Conservation (phyloP, 2,113 vertebrate genomes). For the Oenanthe oenanthe region DNA sequence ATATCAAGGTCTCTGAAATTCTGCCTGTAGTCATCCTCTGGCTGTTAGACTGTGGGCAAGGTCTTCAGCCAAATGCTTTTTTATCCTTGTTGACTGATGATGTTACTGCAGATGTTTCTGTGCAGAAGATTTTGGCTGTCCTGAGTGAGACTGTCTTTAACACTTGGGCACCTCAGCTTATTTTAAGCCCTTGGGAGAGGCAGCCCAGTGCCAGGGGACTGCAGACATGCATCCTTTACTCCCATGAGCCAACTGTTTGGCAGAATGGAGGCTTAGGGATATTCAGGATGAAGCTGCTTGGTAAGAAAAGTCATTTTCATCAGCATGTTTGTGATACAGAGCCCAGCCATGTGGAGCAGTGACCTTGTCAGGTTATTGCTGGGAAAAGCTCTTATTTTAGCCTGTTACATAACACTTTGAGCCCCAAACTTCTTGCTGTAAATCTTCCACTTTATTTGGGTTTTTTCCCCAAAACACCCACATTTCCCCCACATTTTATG, state of each 20-base stretch:
- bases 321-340: background rate
- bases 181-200: background rate
- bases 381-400: slow-evolving; percentile 5
- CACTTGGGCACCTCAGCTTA: background rate
- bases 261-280: background rate
- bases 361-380: background rate
- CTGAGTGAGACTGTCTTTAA: background rate
- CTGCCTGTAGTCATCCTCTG: background rate
- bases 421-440: background rate
- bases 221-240: background rate
- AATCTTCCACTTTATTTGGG: background rate
- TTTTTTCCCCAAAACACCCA: rapidly evolving
- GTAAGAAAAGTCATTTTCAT: background rate
- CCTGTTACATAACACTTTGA: background rate
- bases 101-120: background rate
- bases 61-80: background rate
- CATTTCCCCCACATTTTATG: background rate
- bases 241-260: background rate
- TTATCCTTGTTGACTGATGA: background rate
- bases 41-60: background rate
- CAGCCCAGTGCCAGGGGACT: background rate
- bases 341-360: background rate
- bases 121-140: background rate
- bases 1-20: background rate
- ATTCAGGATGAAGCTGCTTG: background rate